Base-by-base conservation (phyloP, 35 echinoderm and acorn worm species). In the Patiria miniata region DNA sequence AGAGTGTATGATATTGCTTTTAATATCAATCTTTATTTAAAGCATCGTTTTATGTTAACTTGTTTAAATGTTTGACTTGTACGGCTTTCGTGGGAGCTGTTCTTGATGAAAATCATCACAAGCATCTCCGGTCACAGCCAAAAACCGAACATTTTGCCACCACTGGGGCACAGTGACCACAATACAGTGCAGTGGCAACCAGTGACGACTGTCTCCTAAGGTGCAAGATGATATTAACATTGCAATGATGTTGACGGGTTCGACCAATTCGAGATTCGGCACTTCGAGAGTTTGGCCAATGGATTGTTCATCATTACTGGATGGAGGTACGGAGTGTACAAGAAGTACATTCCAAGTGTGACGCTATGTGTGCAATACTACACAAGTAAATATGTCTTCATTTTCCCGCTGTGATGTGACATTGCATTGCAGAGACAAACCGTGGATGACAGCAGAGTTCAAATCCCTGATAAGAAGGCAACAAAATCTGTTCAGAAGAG, bases 141-240 rank as follows among this genome's bases (percentile, higher is more conserved):
- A 80, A 53, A 18, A 39, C 73, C 77, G 9, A 36, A 81, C 12
- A 80, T 89, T 52, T n/a, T 85, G 56, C 26, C 87, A 61, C 87
- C 87, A 42, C n/a, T n/a, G n/a, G n/a, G 77, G n/a, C 77, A 22
- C 21, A 89, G 87, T 61, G 79, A 89, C 77, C 87, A 89, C 51
- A 81, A 81, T 80, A 47, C 37, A 0, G 1, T 88, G 7, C 77
- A 80, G 28, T 89, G 77, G 82, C 52, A 81, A 81, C 78, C 87
- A 5, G 23, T 37, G 28, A 14, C 36, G 8, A 78, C 29, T 39
- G n/a, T n/a, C n/a, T n/a, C 36, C 77, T 7, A 33, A 30, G 7
- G 23, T 21, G 29, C 87, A 38, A 3, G 81, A 89, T 40, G 39
- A 36, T 7, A 61, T 77, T 7, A 40, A 83, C 7, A 80, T n/a